phyloP scores from a whole-genome alignment of 2,113 vertebrate species.

The Potamarius usumacintae region DNA sequence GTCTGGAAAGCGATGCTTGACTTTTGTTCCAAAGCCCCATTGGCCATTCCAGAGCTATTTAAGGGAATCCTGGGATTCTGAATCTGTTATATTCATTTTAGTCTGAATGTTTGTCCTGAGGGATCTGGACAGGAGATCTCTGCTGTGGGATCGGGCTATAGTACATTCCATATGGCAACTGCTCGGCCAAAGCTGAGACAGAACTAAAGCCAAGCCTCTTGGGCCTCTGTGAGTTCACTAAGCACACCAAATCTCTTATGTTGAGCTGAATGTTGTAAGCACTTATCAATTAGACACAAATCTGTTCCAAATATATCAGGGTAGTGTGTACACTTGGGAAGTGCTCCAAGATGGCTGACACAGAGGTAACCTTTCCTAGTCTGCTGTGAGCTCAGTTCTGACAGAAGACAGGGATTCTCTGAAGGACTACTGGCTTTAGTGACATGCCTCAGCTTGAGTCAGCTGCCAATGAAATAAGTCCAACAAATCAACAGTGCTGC shows the following conservation, averaged over 20 bases:
- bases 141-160: slow-evolving; percentile 26
- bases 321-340: background rate
- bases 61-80: slow-evolving; percentile 43
- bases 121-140: slow-evolving; percentile 41
- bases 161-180: slow-evolving; percentile 44
- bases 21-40: slow-evolving; percentile 18
- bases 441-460: slow-evolving; percentile 55
- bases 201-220: slow-evolving; percentile 40
- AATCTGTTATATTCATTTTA: slow-evolving; percentile 54
- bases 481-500: slow-evolving; percentile 48
- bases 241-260: slow-evolving; percentile 25
- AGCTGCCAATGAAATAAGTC: slow-evolving; percentile 66
- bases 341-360: slow-evolving; percentile 49
- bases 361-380: slow-evolving; percentile 25
- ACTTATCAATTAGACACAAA: slow-evolving; percentile 37
- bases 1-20: slow-evolving; percentile 1
- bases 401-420: slow-evolving; percentile 50
- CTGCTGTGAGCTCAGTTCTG: slow-evolving; percentile 28
- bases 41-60: slow-evolving; percentile 37
- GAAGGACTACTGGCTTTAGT: slow-evolving; percentile 58
- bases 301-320: slow-evolving; percentile 23
- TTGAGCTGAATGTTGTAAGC: slow-evolving; percentile 7
- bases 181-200: slow-evolving; percentile 34
- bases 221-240: slow-evolving; percentile 22
- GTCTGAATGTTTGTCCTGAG: slow-evolving; percentile 39